Percentiles rank a stretch among this genome's conserved stretches.
phyloP scores from a whole-genome alignment of 2,888 invertebrate species.

The Notodonta dromedarius region DNA sequence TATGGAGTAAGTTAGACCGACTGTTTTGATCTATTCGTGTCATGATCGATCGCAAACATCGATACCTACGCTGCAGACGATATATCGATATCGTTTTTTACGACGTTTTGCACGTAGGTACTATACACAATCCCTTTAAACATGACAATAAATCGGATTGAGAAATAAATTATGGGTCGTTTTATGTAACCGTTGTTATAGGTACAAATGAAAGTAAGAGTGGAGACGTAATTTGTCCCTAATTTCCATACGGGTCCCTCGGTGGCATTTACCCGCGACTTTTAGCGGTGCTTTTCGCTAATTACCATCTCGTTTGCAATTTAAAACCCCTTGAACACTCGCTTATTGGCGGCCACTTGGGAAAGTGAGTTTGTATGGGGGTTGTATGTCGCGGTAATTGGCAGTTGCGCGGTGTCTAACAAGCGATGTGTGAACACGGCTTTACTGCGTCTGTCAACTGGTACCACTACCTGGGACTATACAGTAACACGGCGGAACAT shows the following conservation, averaged over 20 bases:
- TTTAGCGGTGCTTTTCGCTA: constrained; percentile 78
- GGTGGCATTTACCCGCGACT: constrained; percentile 71
- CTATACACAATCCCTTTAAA: constrained; percentile 50
- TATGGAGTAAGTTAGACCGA: constrained; percentile 60
- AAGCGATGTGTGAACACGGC: constrained; percentile 59
- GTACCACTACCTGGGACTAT: neutral
- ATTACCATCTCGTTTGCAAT: constrained; percentile 83
- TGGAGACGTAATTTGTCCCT: constrained; percentile 79
- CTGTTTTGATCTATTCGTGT: constrained; percentile 64
- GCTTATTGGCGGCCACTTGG: constrained; percentile 54
- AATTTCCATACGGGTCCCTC: constrained; percentile 76
- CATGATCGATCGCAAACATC: constrained; percentile 54
- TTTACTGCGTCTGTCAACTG: constrained; percentile 52
- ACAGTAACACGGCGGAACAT: neutral
- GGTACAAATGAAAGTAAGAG: constrained; percentile 75
- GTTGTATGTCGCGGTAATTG: constrained; percentile 71
- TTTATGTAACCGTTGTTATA: constrained; percentile 70
- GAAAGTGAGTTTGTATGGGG: constrained; percentile 68
- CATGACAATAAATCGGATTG: constrained; percentile 66
- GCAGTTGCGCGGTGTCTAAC: constrained; percentile 61
- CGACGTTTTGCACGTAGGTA: constrained; percentile 38
- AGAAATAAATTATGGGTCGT: constrained; percentile 66
- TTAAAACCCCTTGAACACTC: constrained; percentile 67
- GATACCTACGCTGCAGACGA: constrained; percentile 28
- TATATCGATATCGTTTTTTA: constrained; percentile 30